Conservation (phyloP, 2,797 vertebrate species). For the Morus bassanus region DNA sequence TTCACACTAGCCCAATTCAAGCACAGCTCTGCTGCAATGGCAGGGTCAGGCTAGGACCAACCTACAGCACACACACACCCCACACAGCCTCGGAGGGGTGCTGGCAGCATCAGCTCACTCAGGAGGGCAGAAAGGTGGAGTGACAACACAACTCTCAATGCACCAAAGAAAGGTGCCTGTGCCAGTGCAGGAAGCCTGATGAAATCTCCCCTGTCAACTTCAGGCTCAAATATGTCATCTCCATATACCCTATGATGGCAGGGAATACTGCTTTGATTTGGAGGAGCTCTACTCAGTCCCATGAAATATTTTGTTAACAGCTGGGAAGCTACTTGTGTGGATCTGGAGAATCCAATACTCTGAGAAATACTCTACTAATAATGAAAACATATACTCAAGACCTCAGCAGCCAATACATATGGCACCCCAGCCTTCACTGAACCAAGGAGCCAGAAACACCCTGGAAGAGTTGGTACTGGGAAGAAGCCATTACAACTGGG, state of each 20-base stretch:
- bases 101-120: too few species aligned
- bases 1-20: fast-evolving
- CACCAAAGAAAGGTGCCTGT: neutral
- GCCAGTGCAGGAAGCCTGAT: neutral
- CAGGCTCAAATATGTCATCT: neutral
- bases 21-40: neutral
- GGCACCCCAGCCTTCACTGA: neutral
- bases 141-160: fast-evolving
- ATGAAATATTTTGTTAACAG: neutral
- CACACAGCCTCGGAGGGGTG: neutral
- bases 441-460: neutral
- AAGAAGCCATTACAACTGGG: neutral
- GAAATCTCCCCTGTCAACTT: too few species aligned
- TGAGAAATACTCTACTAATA: neutral
- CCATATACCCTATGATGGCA: neutral
- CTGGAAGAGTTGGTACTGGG: neutral
- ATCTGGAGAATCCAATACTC: neutral
- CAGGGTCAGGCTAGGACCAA: neutral
- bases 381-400: neutral
- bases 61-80: fast-evolving
- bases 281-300: neutral
- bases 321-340: neutral
- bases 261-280: neutral
- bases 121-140: neutral
- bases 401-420: neutral